phyloP scores from a whole-genome alignment of 2,113 vertebrate genomes.

The Burhinus oedicnemus region DNA sequence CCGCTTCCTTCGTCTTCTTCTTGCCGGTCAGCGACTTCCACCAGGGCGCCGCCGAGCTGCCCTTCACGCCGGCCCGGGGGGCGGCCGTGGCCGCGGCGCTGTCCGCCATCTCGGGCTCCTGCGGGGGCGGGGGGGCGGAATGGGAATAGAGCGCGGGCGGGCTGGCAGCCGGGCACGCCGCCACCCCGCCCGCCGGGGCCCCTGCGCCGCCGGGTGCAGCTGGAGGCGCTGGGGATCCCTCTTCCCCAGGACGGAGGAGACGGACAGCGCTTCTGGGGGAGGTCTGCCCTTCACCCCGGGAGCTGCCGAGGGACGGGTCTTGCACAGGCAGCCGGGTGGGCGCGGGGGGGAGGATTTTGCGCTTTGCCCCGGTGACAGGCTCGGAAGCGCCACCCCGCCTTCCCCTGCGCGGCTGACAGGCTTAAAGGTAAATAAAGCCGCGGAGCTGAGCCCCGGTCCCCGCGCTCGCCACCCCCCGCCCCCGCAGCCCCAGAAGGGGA shows the following conservation, averaged over 20 bases:
- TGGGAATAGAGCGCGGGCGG: not conserved
- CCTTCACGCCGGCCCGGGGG: not conserved
- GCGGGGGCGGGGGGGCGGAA: not conserved
- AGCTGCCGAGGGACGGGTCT: too few relatives aligned
- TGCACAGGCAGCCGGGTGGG: not conserved
- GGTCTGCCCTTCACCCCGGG: not conserved
- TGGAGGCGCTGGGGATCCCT: too few relatives aligned
- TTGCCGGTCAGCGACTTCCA: conserved; percentile 80
- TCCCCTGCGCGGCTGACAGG: not conserved
- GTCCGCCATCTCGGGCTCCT: conserved; percentile 73
- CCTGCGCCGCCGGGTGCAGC: not conserved
- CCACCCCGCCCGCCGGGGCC: too few relatives aligned
- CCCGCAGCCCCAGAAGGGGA: too few relatives aligned
- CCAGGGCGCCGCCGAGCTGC: conserved; percentile 67
- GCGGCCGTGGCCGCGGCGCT: conserved; percentile 41
- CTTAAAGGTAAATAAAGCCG: not conserved
- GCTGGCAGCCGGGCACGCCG: not conserved
- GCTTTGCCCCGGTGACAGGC: not conserved
- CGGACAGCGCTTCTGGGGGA: not conserved
- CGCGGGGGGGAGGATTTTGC: not conserved
- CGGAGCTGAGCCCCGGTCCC: not conserved
- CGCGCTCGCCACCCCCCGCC: not conserved
- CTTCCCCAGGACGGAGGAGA: not conserved
- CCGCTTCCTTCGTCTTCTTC: conserved; percentile 78
- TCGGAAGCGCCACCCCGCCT: not conserved